These are phyloP conservation scores for Oreotrochilus melanogaster DNA, from an alignment of 2,113 vertebrate species.

Conservation along the genomic window DNA sequence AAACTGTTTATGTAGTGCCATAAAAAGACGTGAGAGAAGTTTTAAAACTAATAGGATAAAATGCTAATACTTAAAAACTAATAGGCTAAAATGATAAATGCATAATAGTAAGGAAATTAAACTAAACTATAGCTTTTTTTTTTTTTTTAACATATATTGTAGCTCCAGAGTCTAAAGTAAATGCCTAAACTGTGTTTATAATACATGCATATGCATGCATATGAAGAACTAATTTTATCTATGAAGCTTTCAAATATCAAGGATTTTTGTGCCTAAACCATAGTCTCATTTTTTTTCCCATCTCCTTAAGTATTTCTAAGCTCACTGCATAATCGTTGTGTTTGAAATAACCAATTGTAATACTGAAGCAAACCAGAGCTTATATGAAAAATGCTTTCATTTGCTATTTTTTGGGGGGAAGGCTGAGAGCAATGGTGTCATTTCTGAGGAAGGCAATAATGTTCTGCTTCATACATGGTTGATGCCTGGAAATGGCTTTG, in stretches of 20 bases:
- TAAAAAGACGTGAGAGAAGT: neutral
- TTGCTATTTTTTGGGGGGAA: neutral
- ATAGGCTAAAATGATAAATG: constrained; percentile 44
- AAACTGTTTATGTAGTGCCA: neutral
- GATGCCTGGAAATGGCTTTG: neutral
- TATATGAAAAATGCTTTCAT: constrained; percentile 19
- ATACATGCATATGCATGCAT: neutral
- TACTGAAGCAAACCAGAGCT: constrained; percentile 10
- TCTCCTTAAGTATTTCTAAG: constrained; percentile 54
- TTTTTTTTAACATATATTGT: neutral
- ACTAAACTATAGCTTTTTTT: neutral
- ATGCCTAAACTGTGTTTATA: constrained; percentile 12
- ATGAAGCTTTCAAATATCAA: constrained; percentile 6
- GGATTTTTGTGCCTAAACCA: constrained; percentile 26
- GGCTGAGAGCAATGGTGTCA: neutral
- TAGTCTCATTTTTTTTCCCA: neutral
- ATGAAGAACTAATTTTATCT: constrained; percentile 26
- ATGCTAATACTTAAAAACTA: neutral
- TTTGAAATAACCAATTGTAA: constrained; percentile 28
- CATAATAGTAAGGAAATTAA: neutral
- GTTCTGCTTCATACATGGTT: neutral
- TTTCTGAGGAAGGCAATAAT: neutral
- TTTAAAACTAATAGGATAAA: constrained; percentile 25
- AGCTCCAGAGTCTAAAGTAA: neutral
- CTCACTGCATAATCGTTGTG: constrained; percentile 14